Base-by-base conservation (phyloP, 2,797 vertebrate species). In the Onychomys torridus region DNA sequence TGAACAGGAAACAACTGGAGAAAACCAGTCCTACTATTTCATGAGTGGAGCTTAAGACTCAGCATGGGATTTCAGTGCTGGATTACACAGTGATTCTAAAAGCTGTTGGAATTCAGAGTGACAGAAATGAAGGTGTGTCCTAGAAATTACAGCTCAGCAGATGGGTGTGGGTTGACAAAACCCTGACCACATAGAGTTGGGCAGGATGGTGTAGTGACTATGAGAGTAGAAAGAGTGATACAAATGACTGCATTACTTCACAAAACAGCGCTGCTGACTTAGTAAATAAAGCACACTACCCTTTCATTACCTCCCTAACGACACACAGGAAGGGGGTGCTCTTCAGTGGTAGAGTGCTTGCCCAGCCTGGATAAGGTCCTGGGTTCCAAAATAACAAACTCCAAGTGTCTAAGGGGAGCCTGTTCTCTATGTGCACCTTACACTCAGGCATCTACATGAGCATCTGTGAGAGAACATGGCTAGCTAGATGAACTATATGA, bases 261-360 rank as follows among this genome's bases (percentile, higher is more conserved):
- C 63, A 88, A 94, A 78, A 81, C 85, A 14, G 16, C 90, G 88
- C 34, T 94, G 84, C 34, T 93, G 84, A 59, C 91, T 83, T 55
- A 90, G 34, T 55, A 90, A 84, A 75, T 84, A 71, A 57, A 84
- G 27, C 27, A 0, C 46, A 73, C 43, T 52, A 78, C 5, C 37
- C 87, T 96, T 91, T 91, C 40, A 75, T 75, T 89, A 25, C 16
- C 34, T 73, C 16, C 17, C 73, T 89, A 86, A 79, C 84, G 82
- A 7, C 86, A 75, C 9, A n/a, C n/a, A 88, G 52, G 46, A 73
- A 75, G n/a, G n/a, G 55, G 19, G 9, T 29, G 34, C 23, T 37
- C 46, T 37, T 86, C 84, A 69, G 65, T 34, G 37, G 13, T 11
- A 63, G 63, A n/a, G 87, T 77, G 71, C 43, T 86, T 52, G 34